These are phyloP conservation scores for Argya squamiceps DNA, from an alignment of 2,797 vertebrate species.

Conservation along the genomic window DNA sequence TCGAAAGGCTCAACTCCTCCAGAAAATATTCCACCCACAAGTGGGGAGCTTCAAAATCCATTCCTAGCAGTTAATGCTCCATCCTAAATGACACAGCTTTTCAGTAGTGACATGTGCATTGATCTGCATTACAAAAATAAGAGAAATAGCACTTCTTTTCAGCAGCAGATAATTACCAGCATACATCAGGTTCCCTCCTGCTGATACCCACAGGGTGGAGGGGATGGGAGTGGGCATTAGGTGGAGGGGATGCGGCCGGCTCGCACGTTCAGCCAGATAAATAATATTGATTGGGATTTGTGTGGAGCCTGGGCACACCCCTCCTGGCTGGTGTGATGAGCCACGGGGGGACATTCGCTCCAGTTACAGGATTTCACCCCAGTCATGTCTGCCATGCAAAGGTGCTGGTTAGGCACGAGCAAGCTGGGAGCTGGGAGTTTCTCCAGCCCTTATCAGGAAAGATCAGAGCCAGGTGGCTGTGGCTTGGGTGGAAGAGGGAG, in stretches of 20 bases:
- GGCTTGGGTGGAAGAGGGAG: not conserved
- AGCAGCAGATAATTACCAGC: conserved; percentile 58
- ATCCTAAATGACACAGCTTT: conserved; percentile 59
- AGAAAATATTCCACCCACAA: conserved; percentile 58
- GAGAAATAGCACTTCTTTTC: conserved; percentile 61
- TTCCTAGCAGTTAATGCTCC: conserved; percentile 61
- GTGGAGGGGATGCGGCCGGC: not conserved
- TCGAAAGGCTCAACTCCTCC: conserved; percentile 57
- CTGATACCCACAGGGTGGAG: conserved; percentile 52
- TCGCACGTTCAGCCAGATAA: conserved; percentile 41
- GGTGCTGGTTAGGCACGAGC: conserved; percentile 21
- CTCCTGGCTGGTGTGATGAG: conserved; percentile 41
- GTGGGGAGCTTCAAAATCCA: conserved; percentile 54
- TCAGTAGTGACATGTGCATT: conserved; percentile 41
- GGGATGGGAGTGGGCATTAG: conserved; percentile 62
- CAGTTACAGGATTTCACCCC: conserved; percentile 31
- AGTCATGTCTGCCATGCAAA: conserved; percentile 34
- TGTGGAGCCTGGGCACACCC: not conserved
- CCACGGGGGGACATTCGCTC: not conserved
- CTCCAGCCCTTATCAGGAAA: not conserved
- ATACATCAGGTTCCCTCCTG: conserved; percentile 55
- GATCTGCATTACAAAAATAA: conserved; percentile 64
- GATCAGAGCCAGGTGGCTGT: not conserved
- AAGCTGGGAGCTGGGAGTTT: not conserved
- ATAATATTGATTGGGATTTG: conserved; percentile 51